A percentile compares a stretch with the other conserved stretches of the same genome.
phyloP scores from a whole-genome alignment of 2,797 vertebrate species.

The Danio tinwini region DNA sequence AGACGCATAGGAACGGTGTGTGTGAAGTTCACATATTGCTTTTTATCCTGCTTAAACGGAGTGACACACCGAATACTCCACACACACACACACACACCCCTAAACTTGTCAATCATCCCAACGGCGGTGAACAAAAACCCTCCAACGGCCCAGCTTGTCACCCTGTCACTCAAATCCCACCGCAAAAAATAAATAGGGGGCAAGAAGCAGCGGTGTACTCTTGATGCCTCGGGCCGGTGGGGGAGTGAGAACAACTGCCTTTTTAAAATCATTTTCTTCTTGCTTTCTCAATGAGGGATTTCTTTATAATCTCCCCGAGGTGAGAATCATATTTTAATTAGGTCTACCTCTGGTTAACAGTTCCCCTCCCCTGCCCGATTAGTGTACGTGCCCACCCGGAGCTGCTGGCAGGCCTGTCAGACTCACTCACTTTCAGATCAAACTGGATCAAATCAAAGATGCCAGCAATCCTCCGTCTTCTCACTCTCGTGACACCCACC shows the following conservation, averaged over 20 bases:
- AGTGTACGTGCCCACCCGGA: slow-evolving; percentile 66
- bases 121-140: slow-evolving; percentile 69
- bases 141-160: slow-evolving; percentile 73
- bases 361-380: slow-evolving; percentile 65
- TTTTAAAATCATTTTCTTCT: slow-evolving; percentile 71
- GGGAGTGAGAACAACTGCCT: slow-evolving; percentile 66
- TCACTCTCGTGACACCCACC: slow-evolving; percentile 70
- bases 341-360: slow-evolving; percentile 74
- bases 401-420: slow-evolving; percentile 69
- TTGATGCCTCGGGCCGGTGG: slow-evolving; percentile 68
- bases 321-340: slow-evolving; percentile 81
- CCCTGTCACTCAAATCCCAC: slow-evolving; percentile 70
- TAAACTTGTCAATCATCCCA: slow-evolving; percentile 75
- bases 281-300: slow-evolving; percentile 72
- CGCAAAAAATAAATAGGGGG: slow-evolving; percentile 60
- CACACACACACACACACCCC: slow-evolving; percentile 58
- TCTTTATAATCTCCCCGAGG: slow-evolving; percentile 75
- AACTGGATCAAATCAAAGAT: slow-evolving; percentile 60
- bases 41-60: slow-evolving; percentile 78
- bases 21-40: slow-evolving; percentile 70
- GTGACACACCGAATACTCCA: slow-evolving; percentile 67
- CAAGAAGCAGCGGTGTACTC: slow-evolving; percentile 44
- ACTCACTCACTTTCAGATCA: slow-evolving; percentile 69
- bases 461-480: slow-evolving; percentile 61
- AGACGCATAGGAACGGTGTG: slow-evolving; percentile 67